A percentile compares a stretch with the other conserved stretches of the same genome.
Evolutionary conservation across 1,140 invertebrate genomes (phyloP).

Genomic region (Metaphire vulgaris): DNA sequence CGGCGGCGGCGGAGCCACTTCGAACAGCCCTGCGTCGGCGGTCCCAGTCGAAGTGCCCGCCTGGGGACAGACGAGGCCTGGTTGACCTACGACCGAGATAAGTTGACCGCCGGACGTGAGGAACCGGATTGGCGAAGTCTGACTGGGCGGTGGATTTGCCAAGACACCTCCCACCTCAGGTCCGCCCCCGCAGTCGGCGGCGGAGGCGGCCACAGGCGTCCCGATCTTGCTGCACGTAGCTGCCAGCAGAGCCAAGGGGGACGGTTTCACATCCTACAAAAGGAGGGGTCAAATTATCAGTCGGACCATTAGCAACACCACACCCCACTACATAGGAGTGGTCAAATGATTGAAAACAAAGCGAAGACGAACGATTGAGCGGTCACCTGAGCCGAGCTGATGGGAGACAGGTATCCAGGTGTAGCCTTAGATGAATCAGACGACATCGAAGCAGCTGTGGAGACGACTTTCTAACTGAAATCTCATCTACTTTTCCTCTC

Average conservation of each 20-base stretch:
- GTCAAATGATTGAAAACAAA: too few relatives aligned
- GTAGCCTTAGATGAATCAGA: neutral
- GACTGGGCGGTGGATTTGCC: slow-evolving; percentile 1
- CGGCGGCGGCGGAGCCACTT: neutral
- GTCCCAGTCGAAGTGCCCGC: too few relatives aligned
- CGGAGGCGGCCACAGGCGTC: slow-evolving; percentile 38
- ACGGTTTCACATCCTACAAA: slow-evolving; percentile 54
- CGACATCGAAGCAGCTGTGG: neutral
- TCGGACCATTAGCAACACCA: neutral
- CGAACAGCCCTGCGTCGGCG: neutral
- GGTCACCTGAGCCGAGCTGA: neutral
- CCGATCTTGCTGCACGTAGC: slow-evolving; percentile 69
- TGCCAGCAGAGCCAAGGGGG: slow-evolving; percentile 65
- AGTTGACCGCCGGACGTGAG: slow-evolving; percentile 28
- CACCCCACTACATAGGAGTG: neutral
- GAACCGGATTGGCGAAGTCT: slow-evolving; percentile 30
- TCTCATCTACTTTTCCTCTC: too few relatives aligned
- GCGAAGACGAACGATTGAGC: too few relatives aligned
- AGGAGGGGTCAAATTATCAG: neutral
- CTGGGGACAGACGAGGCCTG: slow-evolving; percentile 31
- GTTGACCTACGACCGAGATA: slow-evolving; percentile 43
- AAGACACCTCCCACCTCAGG: neutral
- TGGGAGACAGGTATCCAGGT: neutral
- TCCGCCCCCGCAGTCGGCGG: too few relatives aligned
- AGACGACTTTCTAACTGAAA: neutral